A percentile compares a stretch with the other conserved stretches of the same genome.
phyloP scores from a whole-genome alignment of 35 echinoderm and acorn worm genomes.

The Acanthaster planci region DNA sequence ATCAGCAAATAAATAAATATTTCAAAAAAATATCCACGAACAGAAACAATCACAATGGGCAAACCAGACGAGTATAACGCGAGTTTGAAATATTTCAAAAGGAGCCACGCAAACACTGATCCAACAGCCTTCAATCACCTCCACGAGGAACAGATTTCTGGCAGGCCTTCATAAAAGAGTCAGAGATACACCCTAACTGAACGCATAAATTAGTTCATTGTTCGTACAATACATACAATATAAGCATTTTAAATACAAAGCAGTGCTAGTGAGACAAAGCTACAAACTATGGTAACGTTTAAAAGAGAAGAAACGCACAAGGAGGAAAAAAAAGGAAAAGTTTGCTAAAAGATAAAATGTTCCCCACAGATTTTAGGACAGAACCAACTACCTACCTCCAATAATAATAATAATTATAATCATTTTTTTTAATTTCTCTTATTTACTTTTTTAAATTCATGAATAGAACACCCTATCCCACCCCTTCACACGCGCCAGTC shows the following conservation, averaged over 20 bases:
- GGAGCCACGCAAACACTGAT: no score
- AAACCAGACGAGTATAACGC: no score
- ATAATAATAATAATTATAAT: conserved; percentile 35
- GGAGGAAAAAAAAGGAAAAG: conserved; percentile 13
- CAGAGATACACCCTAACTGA: background rate
- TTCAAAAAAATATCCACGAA: background rate
- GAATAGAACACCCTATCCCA: background rate
- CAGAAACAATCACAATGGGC: no score
- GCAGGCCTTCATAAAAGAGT: background rate
- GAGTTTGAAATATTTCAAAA: no score
- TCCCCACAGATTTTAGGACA: conserved; percentile 30
- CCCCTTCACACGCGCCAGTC: background rate
- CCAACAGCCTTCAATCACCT: background rate
- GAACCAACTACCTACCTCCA: conserved; percentile 30
- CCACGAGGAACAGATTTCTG: background rate
- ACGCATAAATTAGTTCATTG: conserved; percentile 9
- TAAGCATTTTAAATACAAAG: conserved; percentile 20
- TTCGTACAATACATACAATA: conserved; percentile 26
- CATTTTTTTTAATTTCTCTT: conserved; percentile 33
- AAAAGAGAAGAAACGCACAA: conserved; percentile 18
- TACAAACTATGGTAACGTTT: conserved; percentile 27
- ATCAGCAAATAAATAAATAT: conserved; percentile 16
- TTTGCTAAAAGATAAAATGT: conserved; percentile 25
- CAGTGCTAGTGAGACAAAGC: conserved; percentile 13
- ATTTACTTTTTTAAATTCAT: conserved; percentile 32